These are phyloP conservation scores for Hypomecis atomaria DNA, from an alignment of 2,888 invertebrate species.

Conservation along the genomic window DNA sequence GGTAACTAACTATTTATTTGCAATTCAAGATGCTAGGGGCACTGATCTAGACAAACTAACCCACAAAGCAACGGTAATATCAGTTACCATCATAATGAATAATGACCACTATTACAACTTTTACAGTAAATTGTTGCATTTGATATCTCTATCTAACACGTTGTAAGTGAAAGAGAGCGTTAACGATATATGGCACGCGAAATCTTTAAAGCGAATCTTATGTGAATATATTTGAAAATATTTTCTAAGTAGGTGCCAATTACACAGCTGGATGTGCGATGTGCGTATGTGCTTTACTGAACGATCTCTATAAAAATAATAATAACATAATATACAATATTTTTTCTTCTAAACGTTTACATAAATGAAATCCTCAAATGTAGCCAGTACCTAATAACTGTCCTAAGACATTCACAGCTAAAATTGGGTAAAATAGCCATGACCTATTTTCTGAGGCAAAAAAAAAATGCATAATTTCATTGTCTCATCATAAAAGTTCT, in stretches of 20 bases:
- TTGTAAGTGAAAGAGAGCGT: constrained; percentile 9
- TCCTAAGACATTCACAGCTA: too few species aligned
- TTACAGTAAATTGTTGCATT: constrained; percentile 24
- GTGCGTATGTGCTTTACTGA: not conserved
- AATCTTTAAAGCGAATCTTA: constrained; percentile 17
- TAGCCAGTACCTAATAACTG: too few species aligned
- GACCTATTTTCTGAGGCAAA: too few species aligned
- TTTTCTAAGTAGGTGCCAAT: not conserved
- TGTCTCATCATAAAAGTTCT: too few species aligned
- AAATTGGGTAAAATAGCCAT: too few species aligned
- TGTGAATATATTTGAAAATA: constrained; percentile 15
- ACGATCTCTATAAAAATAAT: too few species aligned
- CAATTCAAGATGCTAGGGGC: too few species aligned
- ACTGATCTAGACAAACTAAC: constrained; percentile 9
- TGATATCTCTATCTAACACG: constrained; percentile 20
- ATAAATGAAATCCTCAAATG: too few species aligned
- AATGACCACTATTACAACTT: constrained; percentile 20
- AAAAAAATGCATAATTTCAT: too few species aligned
- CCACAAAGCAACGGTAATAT: constrained; percentile 27
- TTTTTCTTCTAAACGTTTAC: too few species aligned
- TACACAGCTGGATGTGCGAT: not conserved
- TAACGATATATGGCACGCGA: constrained; percentile 22
- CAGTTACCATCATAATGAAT: constrained; percentile 23
- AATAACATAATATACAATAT: too few species aligned
- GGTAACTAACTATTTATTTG: too few species aligned